Conservation (phyloP, 2,113 vertebrate species). For the Ailurus styani region DNA sequence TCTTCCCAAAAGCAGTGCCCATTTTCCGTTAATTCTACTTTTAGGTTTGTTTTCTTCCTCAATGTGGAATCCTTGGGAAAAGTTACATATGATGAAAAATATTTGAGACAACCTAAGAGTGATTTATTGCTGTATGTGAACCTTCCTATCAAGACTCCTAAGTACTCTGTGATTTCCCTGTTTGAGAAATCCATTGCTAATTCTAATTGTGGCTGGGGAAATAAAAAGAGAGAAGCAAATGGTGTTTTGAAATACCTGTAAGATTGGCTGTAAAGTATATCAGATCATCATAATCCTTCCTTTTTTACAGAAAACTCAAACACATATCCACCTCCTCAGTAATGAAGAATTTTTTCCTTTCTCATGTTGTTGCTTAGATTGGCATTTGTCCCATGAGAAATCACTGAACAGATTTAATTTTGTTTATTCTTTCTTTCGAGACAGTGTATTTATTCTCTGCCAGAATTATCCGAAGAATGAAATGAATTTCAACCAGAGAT, state of each 20-base stretch:
- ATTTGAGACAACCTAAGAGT: background rate
- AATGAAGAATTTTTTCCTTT: slow-evolving; percentile 15
- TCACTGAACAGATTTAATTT: slow-evolving; percentile 59
- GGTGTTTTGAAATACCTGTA: background rate
- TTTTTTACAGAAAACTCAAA: background rate
- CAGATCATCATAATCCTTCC: background rate
- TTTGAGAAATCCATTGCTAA: background rate
- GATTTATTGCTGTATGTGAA: background rate
- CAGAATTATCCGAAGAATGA: slow-evolving; percentile 58
- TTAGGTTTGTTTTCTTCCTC: background rate
- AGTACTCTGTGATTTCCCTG: background rate
- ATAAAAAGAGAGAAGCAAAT: background rate
- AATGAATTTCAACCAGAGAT: slow-evolving; percentile 45
- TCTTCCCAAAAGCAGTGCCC: background rate
- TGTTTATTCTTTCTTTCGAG: slow-evolving; percentile 52
- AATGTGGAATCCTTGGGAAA: background rate
- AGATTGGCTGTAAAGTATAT: background rate
- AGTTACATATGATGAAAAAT: background rate
- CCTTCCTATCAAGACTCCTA: background rate
- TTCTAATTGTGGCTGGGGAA: background rate
- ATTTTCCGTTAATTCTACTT: background rate
- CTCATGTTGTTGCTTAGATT: slow-evolving; percentile 48
- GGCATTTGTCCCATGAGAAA: slow-evolving; percentile 53
- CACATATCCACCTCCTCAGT: background rate
- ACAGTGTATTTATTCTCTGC: slow-evolving; percentile 48